These are phyloP conservation scores for Parotia lawesii DNA, from an alignment of 2,113 vertebrate genomes.

Conservation along the genomic window DNA sequence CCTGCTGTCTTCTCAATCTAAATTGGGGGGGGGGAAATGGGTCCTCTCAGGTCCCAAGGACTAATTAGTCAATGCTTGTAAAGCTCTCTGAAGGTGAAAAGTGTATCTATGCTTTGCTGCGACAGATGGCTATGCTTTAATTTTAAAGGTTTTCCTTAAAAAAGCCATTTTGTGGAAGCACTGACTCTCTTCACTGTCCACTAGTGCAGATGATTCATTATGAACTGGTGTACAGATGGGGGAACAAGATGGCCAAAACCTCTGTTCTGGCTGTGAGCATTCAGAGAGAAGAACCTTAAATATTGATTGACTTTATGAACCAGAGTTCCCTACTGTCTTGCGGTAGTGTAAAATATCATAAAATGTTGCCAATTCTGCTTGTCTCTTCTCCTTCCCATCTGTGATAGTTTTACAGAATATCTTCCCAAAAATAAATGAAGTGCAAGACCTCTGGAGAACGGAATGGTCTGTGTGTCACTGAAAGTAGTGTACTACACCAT, in stretches of 20 bases:
- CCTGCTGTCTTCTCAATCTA: slow-evolving; percentile 15
- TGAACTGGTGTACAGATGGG: slow-evolving; percentile 7
- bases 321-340: neutral
- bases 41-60: neutral
- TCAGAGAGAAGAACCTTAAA: slow-evolving; percentile 6
- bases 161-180: neutral
- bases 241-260: neutral
- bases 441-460: neutral
- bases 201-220: slow-evolving; percentile 1
- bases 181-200: neutral
- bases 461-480: neutral
- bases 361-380: neutral
- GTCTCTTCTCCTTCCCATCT: neutral
- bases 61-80: slow-evolving; percentile 27
- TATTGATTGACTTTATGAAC: neutral
- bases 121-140: slow-evolving; percentile 13
- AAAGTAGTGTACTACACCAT: neutral
- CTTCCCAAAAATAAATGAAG: neutral
- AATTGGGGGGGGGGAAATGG: neutral
- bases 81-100: slow-evolving; percentile 20
- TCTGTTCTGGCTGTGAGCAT: neutral
- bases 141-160: slow-evolving; percentile 16
- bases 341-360: neutral
- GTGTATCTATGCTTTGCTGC: neutral
- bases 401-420: neutral